Evolutionary conservation across 2,113 vertebrate genomes (phyloP).

Genomic region (Chloropsis hardwickii): DNA sequence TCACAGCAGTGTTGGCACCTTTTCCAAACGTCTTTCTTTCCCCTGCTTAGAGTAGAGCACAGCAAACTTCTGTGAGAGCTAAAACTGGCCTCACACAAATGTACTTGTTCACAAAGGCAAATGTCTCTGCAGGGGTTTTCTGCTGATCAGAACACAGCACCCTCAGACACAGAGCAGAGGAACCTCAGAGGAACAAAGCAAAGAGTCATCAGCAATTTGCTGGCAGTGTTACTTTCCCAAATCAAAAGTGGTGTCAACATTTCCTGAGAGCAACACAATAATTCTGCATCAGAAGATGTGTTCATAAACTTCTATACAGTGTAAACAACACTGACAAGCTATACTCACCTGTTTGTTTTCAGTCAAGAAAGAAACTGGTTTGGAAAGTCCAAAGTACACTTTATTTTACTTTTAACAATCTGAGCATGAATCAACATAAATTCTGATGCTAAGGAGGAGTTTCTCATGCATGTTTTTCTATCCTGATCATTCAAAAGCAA

Average conservation of each 20-base stretch:
- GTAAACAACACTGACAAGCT: neutral
- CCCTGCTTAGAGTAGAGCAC: neutral
- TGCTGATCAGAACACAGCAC: rapidly evolving
- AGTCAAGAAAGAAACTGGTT: neutral
- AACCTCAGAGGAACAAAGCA: neutral
- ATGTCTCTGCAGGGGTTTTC: rapidly evolving
- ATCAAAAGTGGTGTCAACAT: neutral
- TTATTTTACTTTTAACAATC: neutral
- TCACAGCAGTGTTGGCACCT: neutral
- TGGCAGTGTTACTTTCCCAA: neutral
- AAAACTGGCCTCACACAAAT: neutral
- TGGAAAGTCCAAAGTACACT: neutral
- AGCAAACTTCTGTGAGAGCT: neutral
- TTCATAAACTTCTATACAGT: neutral
- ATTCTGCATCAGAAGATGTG: neutral
- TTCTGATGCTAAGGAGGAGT: neutral
- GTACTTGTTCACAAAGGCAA: neutral
- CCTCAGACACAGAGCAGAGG: neutral
- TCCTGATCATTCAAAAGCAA: neutral
- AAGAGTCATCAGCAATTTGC: neutral
- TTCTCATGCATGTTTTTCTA: neutral
- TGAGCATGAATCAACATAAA: neutral
- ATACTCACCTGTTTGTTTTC: neutral
- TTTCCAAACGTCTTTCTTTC: neutral
- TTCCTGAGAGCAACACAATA: neutral